phyloP scores from a whole-genome alignment of 2,888 invertebrate species.

The Boloria euphrosyne region DNA sequence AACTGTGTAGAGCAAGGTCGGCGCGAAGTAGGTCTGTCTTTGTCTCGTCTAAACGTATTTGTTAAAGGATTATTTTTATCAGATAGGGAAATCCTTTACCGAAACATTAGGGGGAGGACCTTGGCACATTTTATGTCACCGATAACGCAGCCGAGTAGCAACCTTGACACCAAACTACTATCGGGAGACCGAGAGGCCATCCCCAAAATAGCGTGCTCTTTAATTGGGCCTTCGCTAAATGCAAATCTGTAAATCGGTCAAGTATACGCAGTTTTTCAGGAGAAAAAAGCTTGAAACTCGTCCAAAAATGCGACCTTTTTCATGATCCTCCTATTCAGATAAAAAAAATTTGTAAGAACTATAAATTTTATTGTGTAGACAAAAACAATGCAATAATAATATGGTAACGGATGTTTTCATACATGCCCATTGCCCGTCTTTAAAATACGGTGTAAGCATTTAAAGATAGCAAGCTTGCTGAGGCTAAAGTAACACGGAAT shows the following conservation, averaged over 20 bases:
- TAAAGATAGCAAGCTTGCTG: slow-evolving; percentile 59
- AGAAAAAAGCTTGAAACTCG: slow-evolving; percentile 58
- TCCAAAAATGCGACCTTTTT: slow-evolving; percentile 59
- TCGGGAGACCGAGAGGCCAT: slow-evolving; percentile 75
- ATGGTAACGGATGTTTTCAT: slow-evolving; percentile 58
- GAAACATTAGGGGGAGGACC: slow-evolving; percentile 62
- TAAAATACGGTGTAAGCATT: slow-evolving; percentile 52
- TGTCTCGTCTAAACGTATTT: slow-evolving; percentile 45
- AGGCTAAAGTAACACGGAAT: slow-evolving; percentile 52
- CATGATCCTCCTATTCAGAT: slow-evolving; percentile 22
- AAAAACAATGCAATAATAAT: slow-evolving; percentile 46
- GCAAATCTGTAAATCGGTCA: slow-evolving; percentile 72
- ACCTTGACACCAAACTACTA: slow-evolving; percentile 80
- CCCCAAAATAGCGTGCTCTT: slow-evolving; percentile 68
- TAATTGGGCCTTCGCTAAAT: slow-evolving; percentile 65
- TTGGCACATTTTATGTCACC: slow-evolving; percentile 65
- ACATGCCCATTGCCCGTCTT: slow-evolving; percentile 60
- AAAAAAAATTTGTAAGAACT: slow-evolving; percentile 30
- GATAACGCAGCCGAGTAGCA: slow-evolving; percentile 63
- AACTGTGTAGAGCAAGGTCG: slow-evolving; percentile 67
- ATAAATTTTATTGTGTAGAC: slow-evolving; percentile 1
- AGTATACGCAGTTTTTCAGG: slow-evolving; percentile 57
- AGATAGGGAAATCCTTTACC: slow-evolving; percentile 49
- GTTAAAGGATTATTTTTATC: slow-evolving; percentile 46
- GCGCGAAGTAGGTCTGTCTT: slow-evolving; percentile 54